phyloP scores from a whole-genome alignment of 2,888 invertebrate species.

The Eutolmus rufibarbis region DNA sequence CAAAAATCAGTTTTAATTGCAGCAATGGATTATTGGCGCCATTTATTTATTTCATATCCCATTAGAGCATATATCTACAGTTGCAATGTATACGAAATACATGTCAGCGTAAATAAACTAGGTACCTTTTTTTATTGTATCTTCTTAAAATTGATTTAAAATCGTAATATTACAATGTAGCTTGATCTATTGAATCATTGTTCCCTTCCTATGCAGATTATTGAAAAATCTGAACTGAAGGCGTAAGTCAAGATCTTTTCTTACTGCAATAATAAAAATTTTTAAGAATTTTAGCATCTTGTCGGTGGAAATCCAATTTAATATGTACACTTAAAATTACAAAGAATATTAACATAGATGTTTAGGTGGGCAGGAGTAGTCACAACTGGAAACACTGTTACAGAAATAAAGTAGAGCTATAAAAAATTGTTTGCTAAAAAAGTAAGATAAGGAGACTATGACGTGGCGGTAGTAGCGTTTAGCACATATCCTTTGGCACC shows the following conservation, averaged over 20 bases:
- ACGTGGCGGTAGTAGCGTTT: neutral
- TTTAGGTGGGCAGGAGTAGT: neutral
- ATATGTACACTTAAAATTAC: neutral
- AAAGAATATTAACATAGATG: neutral
- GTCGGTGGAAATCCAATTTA: neutral
- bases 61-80: slow-evolving; percentile 26
- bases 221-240: slow-evolving; percentile 96
- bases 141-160: slow-evolving; percentile 50
- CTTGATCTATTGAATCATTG: slow-evolving; percentile 78
- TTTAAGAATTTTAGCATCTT: neutral
- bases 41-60: neutral
- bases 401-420: neutral
- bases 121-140: slow-evolving; percentile 24
- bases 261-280: slow-evolving; percentile 71
- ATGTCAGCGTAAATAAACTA: neutral
- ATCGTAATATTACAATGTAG: slow-evolving; percentile 44
- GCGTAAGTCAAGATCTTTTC: slow-evolving; percentile 95
- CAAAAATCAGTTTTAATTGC: slow-evolving; percentile 8
- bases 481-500: slow-evolving; percentile 7
- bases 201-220: slow-evolving; percentile 85
- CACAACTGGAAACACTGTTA: slow-evolving; percentile 9
- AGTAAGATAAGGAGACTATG: neutral
- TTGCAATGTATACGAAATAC: slow-evolving; percentile 3
- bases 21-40: slow-evolving; percentile 27
- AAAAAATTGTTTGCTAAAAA: neutral